Base-by-base conservation (phyloP, 1,140 invertebrate genomes). In the Notospermus geniculatus region DNA sequence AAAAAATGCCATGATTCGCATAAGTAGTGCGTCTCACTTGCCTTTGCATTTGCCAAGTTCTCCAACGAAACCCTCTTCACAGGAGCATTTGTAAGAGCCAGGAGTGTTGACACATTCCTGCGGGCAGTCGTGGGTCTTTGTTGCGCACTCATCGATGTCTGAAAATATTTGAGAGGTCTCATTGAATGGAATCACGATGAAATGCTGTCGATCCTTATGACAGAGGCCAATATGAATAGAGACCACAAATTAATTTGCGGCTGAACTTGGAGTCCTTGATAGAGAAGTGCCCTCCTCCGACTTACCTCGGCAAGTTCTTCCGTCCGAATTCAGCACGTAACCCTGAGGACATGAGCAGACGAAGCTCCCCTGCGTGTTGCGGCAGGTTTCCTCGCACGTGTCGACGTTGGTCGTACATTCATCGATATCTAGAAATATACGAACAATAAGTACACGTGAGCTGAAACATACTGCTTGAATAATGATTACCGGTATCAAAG, bases 111-210 rank as follows among this genome's bases (percentile, higher is more conserved):
- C 63, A 71, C 78, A 81, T 11, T 63, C 62, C 69, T 92, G 88
- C 68, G 90, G 87, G 79, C 91, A 93, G 19, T 89, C 85, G 76
- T 93, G 90, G 62, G 87, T 86, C 25, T 87, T 87, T 1, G 87
- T 88, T 1, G 85, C 82, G 76, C 92, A 94, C 78, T 94, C 92
- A 80, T 94, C 90, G 56, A 93, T 77, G 75, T 93, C 91, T 82
- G 63, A 19, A 62, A 72, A 50, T 45, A 17, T 29, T 46, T 17
- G 25, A 22, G 17, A 11, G 15, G 1, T 53, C 15, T 53, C 15
- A 53, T 28, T 28, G 27, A 30, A 30, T n/a, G n/a, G n/a, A n/a
- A n/a, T n/a, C n/a, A n/a, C n/a, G n/a, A n/a, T n/a, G n/a, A n/a
- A n/a, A n/a, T n/a, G n/a, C n/a, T n/a, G n/a, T n/a, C n/a, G n/a